Evolutionary conservation across 2,113 vertebrate genomes (phyloP).

Genomic region (Charadrius vociferus): DNA sequence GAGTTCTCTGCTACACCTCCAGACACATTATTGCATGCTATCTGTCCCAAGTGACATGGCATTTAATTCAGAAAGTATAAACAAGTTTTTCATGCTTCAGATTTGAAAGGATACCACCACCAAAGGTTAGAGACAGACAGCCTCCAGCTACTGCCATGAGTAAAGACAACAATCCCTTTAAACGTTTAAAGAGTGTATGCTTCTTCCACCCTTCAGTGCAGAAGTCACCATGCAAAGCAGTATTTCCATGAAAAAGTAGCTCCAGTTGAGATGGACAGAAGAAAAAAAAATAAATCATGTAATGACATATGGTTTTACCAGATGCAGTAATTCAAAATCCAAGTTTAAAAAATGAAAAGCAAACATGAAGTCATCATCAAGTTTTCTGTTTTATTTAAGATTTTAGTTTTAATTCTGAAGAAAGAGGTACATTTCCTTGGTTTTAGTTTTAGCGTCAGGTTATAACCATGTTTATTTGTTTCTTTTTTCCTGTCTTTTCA

Average conservation of each 20-base stretch:
- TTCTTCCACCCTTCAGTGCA: background rate
- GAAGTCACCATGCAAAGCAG: background rate
- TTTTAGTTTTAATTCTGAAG: slow-evolving; percentile 99
- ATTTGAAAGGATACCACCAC: background rate
- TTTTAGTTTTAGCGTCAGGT: slow-evolving; percentile 87
- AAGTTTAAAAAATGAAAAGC: slow-evolving; percentile 42
- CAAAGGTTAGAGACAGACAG: background rate
- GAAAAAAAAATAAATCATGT: background rate
- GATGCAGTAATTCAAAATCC: background rate
- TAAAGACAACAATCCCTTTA: background rate
- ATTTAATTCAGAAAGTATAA: background rate
- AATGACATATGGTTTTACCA: background rate
- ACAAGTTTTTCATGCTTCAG: background rate
- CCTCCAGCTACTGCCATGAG: background rate
- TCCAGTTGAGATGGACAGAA: background rate
- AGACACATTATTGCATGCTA: background rate
- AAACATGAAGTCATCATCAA: slow-evolving; percentile 77
- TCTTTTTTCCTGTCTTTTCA: slow-evolving; percentile 90
- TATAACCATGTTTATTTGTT: slow-evolving; percentile 88
- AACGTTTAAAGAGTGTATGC: background rate
- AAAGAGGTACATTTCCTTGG: slow-evolving; percentile 93
- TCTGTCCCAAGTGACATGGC: background rate
- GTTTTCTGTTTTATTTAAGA: slow-evolving; percentile 99
- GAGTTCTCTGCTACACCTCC: background rate
- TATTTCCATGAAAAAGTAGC: background rate